Percentiles rank a stretch among this genome's conserved stretches.
Conservation (phyloP, 2,113 vertebrate genomes). For the Microtus montanus region DNA sequence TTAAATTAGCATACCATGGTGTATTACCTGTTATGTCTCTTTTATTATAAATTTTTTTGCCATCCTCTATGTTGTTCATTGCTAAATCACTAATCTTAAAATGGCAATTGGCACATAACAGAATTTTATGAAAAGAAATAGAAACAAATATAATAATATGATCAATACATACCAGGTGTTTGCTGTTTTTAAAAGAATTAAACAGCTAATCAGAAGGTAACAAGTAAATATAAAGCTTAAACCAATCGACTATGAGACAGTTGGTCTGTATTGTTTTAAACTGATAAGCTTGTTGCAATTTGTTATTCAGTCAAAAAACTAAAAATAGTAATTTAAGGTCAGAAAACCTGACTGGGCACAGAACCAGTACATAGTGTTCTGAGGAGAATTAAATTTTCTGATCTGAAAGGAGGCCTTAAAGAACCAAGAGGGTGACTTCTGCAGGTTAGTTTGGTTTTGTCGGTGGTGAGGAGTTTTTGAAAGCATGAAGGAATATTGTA, state of each 20-base stretch:
- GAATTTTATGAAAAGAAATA: not conserved
- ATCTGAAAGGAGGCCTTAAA: not conserved
- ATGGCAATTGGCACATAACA: not conserved
- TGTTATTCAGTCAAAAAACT: not conserved
- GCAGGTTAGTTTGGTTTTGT: not conserved
- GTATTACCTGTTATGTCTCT: not conserved
- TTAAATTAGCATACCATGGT: not conserved
- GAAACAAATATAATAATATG: not conserved
- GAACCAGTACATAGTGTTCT: not conserved
- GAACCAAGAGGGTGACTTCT: not conserved
- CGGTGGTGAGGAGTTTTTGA: not conserved
- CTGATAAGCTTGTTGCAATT: not conserved
- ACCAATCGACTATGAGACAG: not conserved
- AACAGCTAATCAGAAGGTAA: not conserved
- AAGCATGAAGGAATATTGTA: not conserved
- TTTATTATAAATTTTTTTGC: not conserved
- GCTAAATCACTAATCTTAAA: not conserved
- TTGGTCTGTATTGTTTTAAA: not conserved
- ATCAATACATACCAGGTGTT: not conserved
- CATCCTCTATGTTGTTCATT: not conserved
- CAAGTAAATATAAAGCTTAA: not conserved
- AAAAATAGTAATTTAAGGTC: not conserved
- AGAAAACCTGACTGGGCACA: not conserved
- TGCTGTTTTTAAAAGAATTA: not conserved
- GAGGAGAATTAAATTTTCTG: constrained; percentile 7